Conservation (phyloP, 2,113 vertebrate genomes). For the Amazona vittata region DNA sequence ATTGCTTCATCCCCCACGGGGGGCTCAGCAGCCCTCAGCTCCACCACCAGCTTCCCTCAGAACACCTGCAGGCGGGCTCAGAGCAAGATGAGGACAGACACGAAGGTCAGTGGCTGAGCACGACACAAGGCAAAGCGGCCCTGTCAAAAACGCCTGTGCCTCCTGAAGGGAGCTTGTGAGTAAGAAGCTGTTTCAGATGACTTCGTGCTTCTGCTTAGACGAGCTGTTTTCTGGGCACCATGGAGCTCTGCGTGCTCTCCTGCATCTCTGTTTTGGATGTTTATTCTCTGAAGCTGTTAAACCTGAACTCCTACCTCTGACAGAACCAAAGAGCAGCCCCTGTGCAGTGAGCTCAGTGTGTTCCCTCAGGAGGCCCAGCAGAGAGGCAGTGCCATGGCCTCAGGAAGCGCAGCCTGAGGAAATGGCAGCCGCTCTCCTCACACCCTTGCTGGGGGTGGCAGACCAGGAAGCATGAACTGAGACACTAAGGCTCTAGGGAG, state of each 20-base stretch:
- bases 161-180: background rate
- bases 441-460: accelerated
- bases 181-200: background rate
- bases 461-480: background rate
- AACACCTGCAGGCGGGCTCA: accelerated
- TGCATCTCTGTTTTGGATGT: background rate
- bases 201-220: background rate
- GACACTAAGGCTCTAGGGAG: no score
- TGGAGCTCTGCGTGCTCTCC: background rate
- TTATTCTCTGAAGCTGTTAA: background rate
- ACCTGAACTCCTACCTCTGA: no score
- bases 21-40: accelerated
- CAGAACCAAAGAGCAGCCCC: background rate
- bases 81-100: accelerated
- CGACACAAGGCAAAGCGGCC: accelerated
- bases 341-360: accelerated
- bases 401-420: accelerated
- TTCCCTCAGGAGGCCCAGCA: background rate
- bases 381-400: accelerated
- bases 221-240: background rate
- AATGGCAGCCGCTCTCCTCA: background rate
- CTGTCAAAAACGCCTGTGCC: accelerated
- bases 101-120: accelerated
- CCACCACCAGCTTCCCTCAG: accelerated
- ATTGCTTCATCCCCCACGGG: no score